Percentiles rank a stretch among this genome's conserved stretches.
Conservation (phyloP, 1,140 invertebrate genomes). For the Streblospio benedicti region DNA sequence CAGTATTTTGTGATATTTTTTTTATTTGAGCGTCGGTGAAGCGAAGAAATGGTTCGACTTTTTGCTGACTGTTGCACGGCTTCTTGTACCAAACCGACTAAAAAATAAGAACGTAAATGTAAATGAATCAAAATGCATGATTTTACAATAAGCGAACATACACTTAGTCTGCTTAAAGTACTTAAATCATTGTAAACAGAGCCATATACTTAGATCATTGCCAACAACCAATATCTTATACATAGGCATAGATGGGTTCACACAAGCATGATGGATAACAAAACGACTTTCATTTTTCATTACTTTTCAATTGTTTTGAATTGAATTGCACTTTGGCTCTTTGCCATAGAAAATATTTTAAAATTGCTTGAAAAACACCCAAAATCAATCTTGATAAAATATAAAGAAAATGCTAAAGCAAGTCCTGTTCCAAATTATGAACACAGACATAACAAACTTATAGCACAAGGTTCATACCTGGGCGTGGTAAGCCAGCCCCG, state of each 20-base stretch:
- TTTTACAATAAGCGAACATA: not conserved
- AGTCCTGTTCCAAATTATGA: too few species aligned
- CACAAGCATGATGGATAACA: slow-evolving; percentile 15
- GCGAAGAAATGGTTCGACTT: slow-evolving; percentile 10
- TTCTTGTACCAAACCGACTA: slow-evolving; percentile 8
- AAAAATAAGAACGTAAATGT: not conserved
- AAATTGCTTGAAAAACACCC: too few species aligned
- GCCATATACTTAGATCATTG: slow-evolving; percentile 17
- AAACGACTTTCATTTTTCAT: not conserved
- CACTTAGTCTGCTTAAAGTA: not conserved
- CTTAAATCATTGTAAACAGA: slow-evolving; percentile 25
- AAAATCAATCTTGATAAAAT: too few species aligned
- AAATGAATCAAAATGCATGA: not conserved
- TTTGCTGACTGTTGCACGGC: not conserved
- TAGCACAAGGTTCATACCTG: too few species aligned
- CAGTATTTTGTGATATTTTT: too few species aligned
- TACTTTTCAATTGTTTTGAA: too few species aligned
- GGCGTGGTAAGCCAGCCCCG: too few species aligned
- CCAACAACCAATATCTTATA: slow-evolving; percentile 23
- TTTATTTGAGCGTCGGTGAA: slow-evolving; percentile 14
- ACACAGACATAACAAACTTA: too few species aligned
- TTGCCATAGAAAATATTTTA: too few species aligned
- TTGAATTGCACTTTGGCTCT: too few species aligned
- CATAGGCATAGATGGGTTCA: slow-evolving; percentile 24
- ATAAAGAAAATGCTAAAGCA: too few species aligned